Evolutionary conservation across 1,140 invertebrate genomes (phyloP), one percentile per base, ranked within the genome.

Genomic region (Acyrthosiphon pisum): DNA sequence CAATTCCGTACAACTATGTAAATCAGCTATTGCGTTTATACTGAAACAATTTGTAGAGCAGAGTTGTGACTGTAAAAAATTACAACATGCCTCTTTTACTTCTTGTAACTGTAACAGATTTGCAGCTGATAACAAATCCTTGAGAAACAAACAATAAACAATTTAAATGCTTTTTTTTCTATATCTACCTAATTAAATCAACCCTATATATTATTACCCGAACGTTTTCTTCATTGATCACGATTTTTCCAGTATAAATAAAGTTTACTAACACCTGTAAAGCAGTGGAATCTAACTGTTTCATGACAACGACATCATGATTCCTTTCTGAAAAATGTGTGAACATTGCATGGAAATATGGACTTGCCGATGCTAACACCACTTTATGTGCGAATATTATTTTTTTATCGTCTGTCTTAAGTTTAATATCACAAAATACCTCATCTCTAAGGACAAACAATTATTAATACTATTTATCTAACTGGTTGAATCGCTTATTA

Each of bases 1-100:
- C 14, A 99, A 96, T 94, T 99, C 8, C 9, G 97, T 95, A 95
- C 98, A 99, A 44, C 98, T 97, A 96, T 99, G 98, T 56, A 99
- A 96, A 95, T 99, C 98, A 56, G 98, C 98, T 96, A 99, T 99
- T 90, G 98, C 98, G 94, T 98, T 96, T 94, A 99, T 99, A 93
- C 99, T 99, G 90, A 99, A 96, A 96, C 98, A 99, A 95, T 99
- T 99, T 93, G 98, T 98, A 22, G 98, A 98, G 95, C 99, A 98
- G 83, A 99, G 95, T 95, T 99, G 98, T 44, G 97, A 96, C 95
- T 98, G 97, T 81, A 99, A 96, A 95, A 99, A 99, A 94, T 98
- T 97, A 96, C 98, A 99, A 95, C 98, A 98, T 8, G 98, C 98
- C 95, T 98, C 98, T 94, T 98, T 96, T 7, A 99, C 98, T 95